These are phyloP conservation scores for Rhombomys opimus DNA, from an alignment of 2,113 vertebrate species.

Conservation along the genomic window DNA sequence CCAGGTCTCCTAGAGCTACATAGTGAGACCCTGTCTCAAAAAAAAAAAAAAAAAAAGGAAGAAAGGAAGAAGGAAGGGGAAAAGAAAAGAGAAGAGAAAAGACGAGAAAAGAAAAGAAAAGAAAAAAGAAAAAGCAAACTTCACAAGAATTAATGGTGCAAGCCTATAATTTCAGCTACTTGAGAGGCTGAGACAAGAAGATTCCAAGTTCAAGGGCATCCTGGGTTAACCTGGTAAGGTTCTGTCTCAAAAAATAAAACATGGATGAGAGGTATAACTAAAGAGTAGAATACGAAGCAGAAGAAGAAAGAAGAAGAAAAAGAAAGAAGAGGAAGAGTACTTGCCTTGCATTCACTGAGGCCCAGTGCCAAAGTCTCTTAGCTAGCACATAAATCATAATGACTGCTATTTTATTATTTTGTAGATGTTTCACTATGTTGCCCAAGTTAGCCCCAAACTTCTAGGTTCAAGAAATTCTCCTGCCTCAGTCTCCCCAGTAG, in stretches of 20 bases:
- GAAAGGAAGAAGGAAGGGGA: neutral
- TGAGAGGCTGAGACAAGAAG: neutral
- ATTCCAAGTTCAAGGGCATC: neutral
- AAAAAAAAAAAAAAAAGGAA: neutral
- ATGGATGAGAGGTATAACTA: neutral
- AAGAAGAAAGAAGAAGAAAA: neutral
- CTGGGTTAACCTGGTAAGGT: neutral
- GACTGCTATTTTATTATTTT: neutral
- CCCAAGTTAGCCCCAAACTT: neutral
- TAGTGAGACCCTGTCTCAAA: neutral
- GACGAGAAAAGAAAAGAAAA: neutral
- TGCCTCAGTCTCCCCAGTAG: neutral
- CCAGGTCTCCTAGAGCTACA: neutral
- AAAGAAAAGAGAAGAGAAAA: neutral
- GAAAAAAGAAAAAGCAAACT: no score
- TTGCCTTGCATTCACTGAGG: neutral
- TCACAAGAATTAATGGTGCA: neutral
- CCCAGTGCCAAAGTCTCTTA: neutral
- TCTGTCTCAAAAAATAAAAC: neutral
- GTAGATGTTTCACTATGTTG: neutral
- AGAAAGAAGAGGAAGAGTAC: neutral
- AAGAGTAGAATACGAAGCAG: neutral
- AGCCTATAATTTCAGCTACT: neutral
- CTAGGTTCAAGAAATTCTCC: neutral
- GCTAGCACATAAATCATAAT: constrained; percentile 21